Base-by-base conservation (phyloP, 1,140 invertebrate species). In the Drosophila repleta region DNA sequence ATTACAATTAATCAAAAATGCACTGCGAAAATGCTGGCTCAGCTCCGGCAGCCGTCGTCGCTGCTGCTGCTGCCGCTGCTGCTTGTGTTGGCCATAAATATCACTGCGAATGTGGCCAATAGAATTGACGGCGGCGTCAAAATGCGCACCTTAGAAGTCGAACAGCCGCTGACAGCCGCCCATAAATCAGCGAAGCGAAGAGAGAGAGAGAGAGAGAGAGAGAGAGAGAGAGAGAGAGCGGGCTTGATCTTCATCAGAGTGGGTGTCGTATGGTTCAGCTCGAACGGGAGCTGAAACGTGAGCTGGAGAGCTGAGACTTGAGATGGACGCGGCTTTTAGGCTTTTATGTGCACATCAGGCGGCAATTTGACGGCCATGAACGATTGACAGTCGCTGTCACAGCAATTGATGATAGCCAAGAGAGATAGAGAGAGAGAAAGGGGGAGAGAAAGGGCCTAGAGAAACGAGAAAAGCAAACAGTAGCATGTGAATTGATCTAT, bases 1-100 rank as follows among this genome's bases (percentile, higher is more conserved):
- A 87, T 87, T 85, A 88, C 82, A 85, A 85, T 85, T 85, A 85
- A 85, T 85, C 82, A 85, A 85, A 87, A 82, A 78, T 78, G n/a
- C 15, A 41, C 39, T 15, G 39, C 32, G 17, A 41, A 41, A 17
- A 41, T 41, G 7, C 1, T 35, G 32, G 32, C 7, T 13, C 10
- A 3, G 32, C 11, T 13, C 32, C 32, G 0, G 32, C 32, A 8
- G 6, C 29, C 7, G 8, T 2, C 7, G 29, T 6, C 6, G 24
- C 24, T 26, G 1, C 24, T 26, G 1, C 29, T 32, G 0, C 29
- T 8, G 35, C 32, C 57, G 35, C 53, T 63, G 29, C 29, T 39
- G 13, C 37, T 41, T 17, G n/a, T 5, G 39, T 8, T 41, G 64
- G 65, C 62, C 76, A 81, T 82, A 82, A 76, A 82, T 79, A 82